Evolutionary conservation across 1,140 invertebrate species (phyloP).

Genomic region (Muscidifurax raptorellus): DNA sequence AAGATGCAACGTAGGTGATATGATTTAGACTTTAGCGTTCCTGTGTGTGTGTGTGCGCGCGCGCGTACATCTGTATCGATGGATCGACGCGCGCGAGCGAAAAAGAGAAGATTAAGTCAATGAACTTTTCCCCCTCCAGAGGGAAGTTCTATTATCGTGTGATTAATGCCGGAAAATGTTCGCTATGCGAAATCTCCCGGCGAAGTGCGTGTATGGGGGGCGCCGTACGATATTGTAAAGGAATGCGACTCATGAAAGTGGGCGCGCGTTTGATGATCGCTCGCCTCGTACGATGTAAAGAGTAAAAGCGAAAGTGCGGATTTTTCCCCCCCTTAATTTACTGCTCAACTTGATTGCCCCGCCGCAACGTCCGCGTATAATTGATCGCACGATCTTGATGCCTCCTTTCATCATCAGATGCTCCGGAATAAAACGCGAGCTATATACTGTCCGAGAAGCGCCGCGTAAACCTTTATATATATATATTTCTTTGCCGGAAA

Average conservation of each 20-base stretch:
- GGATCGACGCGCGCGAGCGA: slow-evolving; percentile 12
- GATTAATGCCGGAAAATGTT: slow-evolving; percentile 42
- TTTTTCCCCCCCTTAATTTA: too few relatives aligned
- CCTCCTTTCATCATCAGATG: too few relatives aligned
- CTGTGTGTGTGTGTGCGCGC: neutral
- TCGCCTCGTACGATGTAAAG: too few relatives aligned
- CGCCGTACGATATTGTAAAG: neutral
- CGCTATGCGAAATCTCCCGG: slow-evolving; percentile 8
- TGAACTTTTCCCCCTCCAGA: slow-evolving; percentile 17
- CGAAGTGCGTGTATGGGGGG: neutral
- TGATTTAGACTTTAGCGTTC: slow-evolving; percentile 29
- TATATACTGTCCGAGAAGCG: too few relatives aligned
- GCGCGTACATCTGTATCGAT: neutral
- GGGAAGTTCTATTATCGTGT: slow-evolving; percentile 36
- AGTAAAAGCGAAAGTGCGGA: too few relatives aligned
- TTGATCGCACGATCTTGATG: too few relatives aligned
- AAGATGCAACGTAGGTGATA: slow-evolving; percentile 35
- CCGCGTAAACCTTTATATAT: neutral
- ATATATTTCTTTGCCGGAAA: too few relatives aligned
- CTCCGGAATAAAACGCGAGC: too few relatives aligned
- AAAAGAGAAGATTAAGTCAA: slow-evolving; percentile 37
- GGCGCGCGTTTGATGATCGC: too few relatives aligned
- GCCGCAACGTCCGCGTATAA: too few relatives aligned
- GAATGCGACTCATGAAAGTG: neutral
- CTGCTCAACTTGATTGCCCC: too few relatives aligned